Evolutionary conservation across 37 sponge, comb jelly and placozoan species (phyloP), one percentile per base, ranked within the genome.

Genomic region (Halichondria panicea): DNA sequence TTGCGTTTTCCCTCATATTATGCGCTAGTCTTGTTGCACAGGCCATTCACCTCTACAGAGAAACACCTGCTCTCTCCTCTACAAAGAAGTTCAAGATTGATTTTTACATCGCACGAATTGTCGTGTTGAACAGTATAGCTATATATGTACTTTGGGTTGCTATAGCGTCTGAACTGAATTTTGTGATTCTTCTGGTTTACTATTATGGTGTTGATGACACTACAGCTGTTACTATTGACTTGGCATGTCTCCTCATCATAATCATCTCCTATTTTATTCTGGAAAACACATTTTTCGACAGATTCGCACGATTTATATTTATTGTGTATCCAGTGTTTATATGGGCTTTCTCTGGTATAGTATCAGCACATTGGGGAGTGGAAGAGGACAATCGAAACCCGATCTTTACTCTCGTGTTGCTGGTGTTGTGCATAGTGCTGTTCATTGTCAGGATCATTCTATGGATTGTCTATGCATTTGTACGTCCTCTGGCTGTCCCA

Each of bases 291-390:
- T 15, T 74, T 9, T 53, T 74, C 13, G 61, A 57, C 31, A 4
- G 41, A 36, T 55, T 19, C 55, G 43, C 40, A 30, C 38, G 61
- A 5, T 74, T 40, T 27, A 34, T 57, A 32, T 28, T 40, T 61
- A 57, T 39, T 19, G 43, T 74, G 19, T 74, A 74, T 39, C 75
- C 75, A 22, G 75, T 74, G 11, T 9, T 74, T 15, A 74, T 57
- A 19, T 74, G 75, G 75, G 75, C 75, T 18, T 6, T 34, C 5
- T n/a, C n/a, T n/a, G n/a, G n/a, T n/a, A n/a, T n/a, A n/a, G n/a
- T n/a, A n/a, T n/a, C n/a, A n/a, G n/a, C n/a, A n/a, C n/a, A n/a
- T n/a, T n/a, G n/a, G n/a, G n/a, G n/a, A n/a, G n/a, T n/a, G n/a
- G n/a, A n/a, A n/a, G n/a, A n/a, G n/a, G n/a, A n/a, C n/a, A n/a